These are phyloP conservation scores for Dolichotis patagonum DNA, from an alignment of 2,113 vertebrate species.

Conservation along the genomic window DNA sequence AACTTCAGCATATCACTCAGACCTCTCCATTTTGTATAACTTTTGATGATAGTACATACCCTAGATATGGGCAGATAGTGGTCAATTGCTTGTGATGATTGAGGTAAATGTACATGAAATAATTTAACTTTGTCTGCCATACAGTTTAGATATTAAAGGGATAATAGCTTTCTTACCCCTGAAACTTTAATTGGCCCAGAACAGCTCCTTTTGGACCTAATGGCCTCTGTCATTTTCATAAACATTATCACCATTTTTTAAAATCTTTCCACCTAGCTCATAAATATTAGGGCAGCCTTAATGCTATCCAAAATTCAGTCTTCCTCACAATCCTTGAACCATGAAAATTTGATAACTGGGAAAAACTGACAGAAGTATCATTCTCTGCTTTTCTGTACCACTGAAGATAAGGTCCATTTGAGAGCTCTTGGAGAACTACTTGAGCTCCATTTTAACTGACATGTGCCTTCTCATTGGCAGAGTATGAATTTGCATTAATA, in stretches of 20 bases:
- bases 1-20: neutral
- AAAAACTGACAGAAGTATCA: neutral
- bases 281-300: neutral
- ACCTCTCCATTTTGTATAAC: slow-evolving; percentile 14
- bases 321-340: neutral
- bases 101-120: neutral
- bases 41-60: neutral
- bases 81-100: neutral
- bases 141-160: slow-evolving; percentile 3
- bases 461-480: neutral
- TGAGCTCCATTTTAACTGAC: neutral
- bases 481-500: neutral
- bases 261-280: neutral
- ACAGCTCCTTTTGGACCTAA: neutral
- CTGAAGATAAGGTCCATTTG: neutral
- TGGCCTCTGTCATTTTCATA: neutral
- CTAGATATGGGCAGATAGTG: neutral
- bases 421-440: neutral
- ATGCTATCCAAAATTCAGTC: neutral
- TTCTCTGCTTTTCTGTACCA: neutral
- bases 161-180: neutral
- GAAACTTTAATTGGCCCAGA: neutral
- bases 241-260: neutral
- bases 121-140: neutral
- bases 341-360: neutral